These are phyloP conservation scores for Choloepus hoffmanni DNA, from an alignment of 2,113 vertebrate genomes.

Conservation along the genomic window DNA sequence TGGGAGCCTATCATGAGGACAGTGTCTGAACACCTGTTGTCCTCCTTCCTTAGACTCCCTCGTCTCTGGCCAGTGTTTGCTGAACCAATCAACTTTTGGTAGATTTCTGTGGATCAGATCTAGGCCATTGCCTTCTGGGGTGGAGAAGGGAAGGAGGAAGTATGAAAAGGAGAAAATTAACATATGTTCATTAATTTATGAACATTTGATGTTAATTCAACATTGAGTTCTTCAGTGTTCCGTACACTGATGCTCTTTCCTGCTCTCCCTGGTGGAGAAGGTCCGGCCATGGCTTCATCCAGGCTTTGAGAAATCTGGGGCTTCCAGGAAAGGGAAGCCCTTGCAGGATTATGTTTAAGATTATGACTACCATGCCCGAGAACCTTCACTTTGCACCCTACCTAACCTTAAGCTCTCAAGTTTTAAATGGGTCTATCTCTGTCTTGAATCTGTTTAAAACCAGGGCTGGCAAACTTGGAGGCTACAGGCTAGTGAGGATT, in stretches of 20 bases:
- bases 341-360: neutral
- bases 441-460: neutral
- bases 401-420: neutral
- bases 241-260: neutral
- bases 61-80: neutral
- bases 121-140: neutral
- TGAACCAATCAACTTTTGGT: accelerated
- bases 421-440: neutral
- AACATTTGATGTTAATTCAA: no score
- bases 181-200: no score
- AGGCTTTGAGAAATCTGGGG: neutral
- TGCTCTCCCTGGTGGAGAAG: neutral
- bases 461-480: neutral
- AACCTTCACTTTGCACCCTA: neutral
- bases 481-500: neutral
- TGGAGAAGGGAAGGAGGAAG: neutral
- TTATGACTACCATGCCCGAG: neutral
- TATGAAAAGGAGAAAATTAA: neutral
- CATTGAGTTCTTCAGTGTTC: neutral
- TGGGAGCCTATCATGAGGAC: accelerated
- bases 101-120: neutral
- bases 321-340: neutral
- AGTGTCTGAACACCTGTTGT: accelerated
- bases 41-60: no score
- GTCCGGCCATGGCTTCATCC: neutral